Percentiles rank a stretch among this genome's conserved stretches.
phyloP scores from a whole-genome alignment of 2,888 invertebrate species.

The Eupithecia dodoneata region DNA sequence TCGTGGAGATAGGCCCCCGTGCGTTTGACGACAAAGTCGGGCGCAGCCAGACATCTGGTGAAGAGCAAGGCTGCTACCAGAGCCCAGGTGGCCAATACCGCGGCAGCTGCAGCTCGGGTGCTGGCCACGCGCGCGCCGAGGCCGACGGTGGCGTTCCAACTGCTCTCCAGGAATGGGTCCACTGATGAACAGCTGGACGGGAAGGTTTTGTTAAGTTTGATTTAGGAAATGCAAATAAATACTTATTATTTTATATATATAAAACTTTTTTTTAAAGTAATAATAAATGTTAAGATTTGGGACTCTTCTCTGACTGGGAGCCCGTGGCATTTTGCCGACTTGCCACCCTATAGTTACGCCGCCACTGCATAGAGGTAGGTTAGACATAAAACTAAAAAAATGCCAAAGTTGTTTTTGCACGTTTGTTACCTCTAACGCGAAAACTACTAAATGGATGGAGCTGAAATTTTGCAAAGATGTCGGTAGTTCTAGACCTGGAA shows the following conservation, averaged over 20 bases:
- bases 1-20: conserved; percentile 68
- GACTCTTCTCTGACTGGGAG: too few species aligned
- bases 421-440: too few species aligned
- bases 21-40: conserved; percentile 68
- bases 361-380: too few species aligned
- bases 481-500: too few species aligned
- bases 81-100: conserved; percentile 71
- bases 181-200: conserved; percentile 71
- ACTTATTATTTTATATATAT: neutral
- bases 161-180: conserved; percentile 58
- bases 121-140: conserved; percentile 62
- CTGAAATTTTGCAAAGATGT: too few species aligned
- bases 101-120: conserved; percentile 70
- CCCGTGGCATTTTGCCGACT: too few species aligned
- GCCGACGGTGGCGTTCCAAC: conserved; percentile 62
- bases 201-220: neutral
- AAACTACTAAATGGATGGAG: too few species aligned
- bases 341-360: too few species aligned
- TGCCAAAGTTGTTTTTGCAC: too few species aligned
- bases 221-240: neutral
- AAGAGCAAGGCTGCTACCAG: conserved; percentile 69
- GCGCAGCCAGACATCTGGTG: conserved; percentile 72
- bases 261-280: too few species aligned
- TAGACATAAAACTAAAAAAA: too few species aligned
- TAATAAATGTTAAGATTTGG: too few species aligned